Percentiles rank a stretch among this genome's conserved stretches.
These are phyloP conservation scores for Globicephala melas DNA, from an alignment of 2,113 vertebrate species.

Conservation along the genomic window DNA sequence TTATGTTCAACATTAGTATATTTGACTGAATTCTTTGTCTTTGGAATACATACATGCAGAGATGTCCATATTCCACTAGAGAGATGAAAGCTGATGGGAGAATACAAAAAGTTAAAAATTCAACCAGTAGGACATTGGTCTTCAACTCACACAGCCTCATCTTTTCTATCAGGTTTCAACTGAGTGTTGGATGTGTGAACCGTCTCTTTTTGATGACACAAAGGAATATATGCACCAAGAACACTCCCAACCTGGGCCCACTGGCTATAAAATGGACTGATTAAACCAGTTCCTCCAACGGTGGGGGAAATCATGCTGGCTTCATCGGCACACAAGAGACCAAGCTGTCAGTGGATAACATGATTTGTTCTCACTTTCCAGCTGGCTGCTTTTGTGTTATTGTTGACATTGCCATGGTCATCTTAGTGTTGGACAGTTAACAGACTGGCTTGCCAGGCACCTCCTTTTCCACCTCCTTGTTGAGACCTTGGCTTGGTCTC, in stretches of 20 bases:
- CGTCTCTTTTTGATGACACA: background rate
- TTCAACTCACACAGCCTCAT: background rate
- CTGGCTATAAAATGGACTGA: background rate
- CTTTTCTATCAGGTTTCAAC: background rate
- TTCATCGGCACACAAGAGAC: background rate
- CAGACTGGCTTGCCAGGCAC: background rate
- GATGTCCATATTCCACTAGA: background rate
- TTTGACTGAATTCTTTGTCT: background rate
- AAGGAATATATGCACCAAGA: background rate
- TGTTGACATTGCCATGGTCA: background rate
- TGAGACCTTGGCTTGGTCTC: background rate
- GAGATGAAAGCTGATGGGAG: background rate
- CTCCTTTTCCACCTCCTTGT: background rate
- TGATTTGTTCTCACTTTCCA: background rate
- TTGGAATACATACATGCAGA: background rate
- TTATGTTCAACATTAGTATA: background rate
- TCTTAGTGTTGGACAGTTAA: rapidly evolving
- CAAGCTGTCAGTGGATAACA: background rate
- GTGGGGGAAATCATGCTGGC: background rate
- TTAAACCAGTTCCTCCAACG: background rate
- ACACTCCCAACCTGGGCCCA: background rate
- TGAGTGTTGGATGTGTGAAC: background rate
- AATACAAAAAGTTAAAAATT: background rate
- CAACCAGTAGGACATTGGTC: background rate
- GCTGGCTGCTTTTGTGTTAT: background rate